A percentile compares a stretch with the other conserved stretches of the same genome.
Conservation (phyloP, 2,888 invertebrate species). For the Sericinus montela region DNA sequence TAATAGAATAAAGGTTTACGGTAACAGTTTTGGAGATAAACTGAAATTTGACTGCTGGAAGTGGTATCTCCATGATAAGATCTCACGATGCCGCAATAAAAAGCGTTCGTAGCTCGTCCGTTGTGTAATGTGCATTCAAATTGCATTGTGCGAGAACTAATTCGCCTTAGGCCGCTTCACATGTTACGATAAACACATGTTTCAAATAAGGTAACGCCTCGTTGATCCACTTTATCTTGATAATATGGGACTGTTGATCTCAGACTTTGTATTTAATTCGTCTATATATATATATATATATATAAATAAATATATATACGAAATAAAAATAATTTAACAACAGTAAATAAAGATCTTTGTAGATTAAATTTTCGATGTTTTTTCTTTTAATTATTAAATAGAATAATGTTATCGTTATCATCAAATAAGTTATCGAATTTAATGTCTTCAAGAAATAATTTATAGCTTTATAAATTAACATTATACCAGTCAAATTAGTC, state of each 20-base stretch:
- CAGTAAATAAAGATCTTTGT: too few species aligned
- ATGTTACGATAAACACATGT: constrained; percentile 77
- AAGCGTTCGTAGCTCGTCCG: constrained; percentile 76
- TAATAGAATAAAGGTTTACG: constrained; percentile 51
- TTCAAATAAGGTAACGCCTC: constrained; percentile 50
- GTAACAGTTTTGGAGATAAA: constrained; percentile 40
- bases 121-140: constrained; percentile 80
- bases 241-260: constrained; percentile 31
- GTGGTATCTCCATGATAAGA: constrained; percentile 78
- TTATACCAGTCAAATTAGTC: constrained; percentile 46
- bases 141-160: constrained; percentile 80
- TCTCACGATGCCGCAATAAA: constrained; percentile 79
- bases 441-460: too few species aligned
- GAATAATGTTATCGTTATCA: too few species aligned
- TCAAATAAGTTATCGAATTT: too few species aligned
- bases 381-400: too few species aligned
- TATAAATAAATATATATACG: too few species aligned
- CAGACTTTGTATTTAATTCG: not conserved
- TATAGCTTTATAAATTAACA: constrained; percentile 16
- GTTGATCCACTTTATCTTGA: constrained; percentile 34
- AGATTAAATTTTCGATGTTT: too few species aligned
- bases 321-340: too few species aligned
- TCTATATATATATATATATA: too few species aligned
- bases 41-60: constrained; percentile 78
- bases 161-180: constrained; percentile 78